Percentiles rank a stretch among this genome's conserved stretches.
Evolutionary conservation across 2,797 vertebrate genomes (phyloP).

Genomic region (Callimico goeldii): DNA sequence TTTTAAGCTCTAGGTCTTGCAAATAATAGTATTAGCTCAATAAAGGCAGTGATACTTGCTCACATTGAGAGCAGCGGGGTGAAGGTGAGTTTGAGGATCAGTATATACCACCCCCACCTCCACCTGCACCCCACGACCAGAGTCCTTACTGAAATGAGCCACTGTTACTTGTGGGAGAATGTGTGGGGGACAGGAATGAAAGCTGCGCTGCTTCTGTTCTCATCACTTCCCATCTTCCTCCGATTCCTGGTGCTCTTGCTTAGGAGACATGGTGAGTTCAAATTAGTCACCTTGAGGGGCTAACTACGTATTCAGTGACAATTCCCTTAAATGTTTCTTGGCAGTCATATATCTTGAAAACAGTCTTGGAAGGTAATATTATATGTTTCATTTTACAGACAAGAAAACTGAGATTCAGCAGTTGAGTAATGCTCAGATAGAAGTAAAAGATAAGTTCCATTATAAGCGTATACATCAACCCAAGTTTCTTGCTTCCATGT

Average conservation of each 20-base stretch:
- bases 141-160: background rate
- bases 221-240: background rate
- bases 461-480: conserved; percentile 2
- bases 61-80: background rate
- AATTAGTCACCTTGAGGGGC: background rate
- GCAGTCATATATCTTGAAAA: background rate
- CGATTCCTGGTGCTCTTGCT: background rate
- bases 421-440: background rate
- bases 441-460: background rate
- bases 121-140: background rate
- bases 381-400: conserved; percentile 19
- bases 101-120: background rate
- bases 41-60: background rate
- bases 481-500: background rate
- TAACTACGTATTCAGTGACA: background rate
- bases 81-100: background rate
- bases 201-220: background rate
- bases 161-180: background rate
- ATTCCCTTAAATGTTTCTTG: background rate
- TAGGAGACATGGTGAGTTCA: background rate
- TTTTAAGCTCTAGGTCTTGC: background rate
- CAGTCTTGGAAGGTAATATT: background rate
- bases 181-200: background rate
- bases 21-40: background rate
- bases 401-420: conserved; percentile 25